These are phyloP conservation scores for Melanotaenia maccullochi DNA, from an alignment of 2,797 vertebrate genomes.

Conservation along the genomic window DNA sequence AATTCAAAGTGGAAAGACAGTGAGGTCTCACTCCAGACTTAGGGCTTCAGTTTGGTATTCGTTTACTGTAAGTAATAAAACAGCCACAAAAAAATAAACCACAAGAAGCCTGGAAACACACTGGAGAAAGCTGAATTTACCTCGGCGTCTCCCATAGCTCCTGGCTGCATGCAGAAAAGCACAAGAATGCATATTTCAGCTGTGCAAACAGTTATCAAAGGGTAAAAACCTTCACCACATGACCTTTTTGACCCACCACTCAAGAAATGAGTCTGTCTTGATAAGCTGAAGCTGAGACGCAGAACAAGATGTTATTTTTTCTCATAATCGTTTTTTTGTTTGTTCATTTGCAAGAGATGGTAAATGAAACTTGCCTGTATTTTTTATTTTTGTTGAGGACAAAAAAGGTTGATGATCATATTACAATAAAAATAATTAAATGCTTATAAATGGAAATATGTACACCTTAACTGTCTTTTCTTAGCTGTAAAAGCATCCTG, in stretches of 20 bases:
- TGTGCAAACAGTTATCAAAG: conserved; percentile 43
- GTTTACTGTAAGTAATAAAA: conserved; percentile 38
- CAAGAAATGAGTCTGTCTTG: conserved; percentile 2
- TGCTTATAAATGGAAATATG: not conserved
- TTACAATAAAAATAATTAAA: not conserved
- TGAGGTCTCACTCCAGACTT: conserved; percentile 13
- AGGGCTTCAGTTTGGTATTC: conserved; percentile 42
- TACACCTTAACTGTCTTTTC: not conserved
- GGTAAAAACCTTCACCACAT: conserved; percentile 1
- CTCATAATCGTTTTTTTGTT: too few relatives aligned
- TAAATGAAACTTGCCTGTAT: not conserved
- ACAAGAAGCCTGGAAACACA: conserved; percentile 57
- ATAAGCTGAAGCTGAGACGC: not conserved
- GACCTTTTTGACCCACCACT: conserved; percentile 4
- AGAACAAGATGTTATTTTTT: not conserved
- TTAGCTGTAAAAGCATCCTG: not conserved
- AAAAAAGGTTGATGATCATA: not conserved
- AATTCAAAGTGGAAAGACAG: conserved; percentile 7
- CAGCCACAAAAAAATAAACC: conserved; percentile 59
- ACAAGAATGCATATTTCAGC: conserved; percentile 82
- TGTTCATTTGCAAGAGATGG: not conserved
- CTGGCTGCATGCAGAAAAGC: conserved; percentile 97
- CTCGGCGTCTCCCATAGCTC: conserved; percentile 99
- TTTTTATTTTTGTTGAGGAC: not conserved
- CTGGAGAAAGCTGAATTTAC: conserved; percentile 86